Base-by-base conservation (phyloP, 2,113 vertebrate species). In the Lepisosteus osseus region DNA sequence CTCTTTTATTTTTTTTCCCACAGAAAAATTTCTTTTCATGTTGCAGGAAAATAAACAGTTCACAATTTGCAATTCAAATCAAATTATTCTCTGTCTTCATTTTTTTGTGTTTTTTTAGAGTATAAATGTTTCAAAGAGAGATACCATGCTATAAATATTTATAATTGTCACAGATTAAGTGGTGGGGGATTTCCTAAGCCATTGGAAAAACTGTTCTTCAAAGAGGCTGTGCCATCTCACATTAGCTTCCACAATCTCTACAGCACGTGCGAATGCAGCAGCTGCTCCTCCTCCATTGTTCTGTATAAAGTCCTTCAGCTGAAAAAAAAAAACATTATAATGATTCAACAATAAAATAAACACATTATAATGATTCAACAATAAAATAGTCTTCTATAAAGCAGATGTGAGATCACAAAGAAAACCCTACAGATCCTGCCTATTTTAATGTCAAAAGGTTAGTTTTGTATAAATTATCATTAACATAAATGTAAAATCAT, bases 181-280 rank as follows among this genome's bases (percentile, higher is more conserved):
- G 67, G 84, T 90, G 62, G 91, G 86, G 72, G 95, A 91, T 90
- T 96, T 97, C 75, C 93, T 92, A 71, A 98, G 87, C 97, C 97
- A 98, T 59, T 97, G 96, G 86, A 94, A 98, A 70, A 98, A 93
- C 83, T 95, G 94, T 71, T 95, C 94, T 77, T 95, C 93, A 80
- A 96, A 94, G 74, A 97, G 92, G 72, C 83, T 91, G 86, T 97
- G 95, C 97, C 97, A 99, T 75, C 88, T 89, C 56, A 99, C 97
- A 14, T 98, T 98, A 67, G 96, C 95, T 85, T 97, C 94, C 0
- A 99, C 97, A 1, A 97, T 96, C 90, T 98, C 97, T 81, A 98
- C 85, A 0, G 97, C 95, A 0, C 95, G 92, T 56, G 93, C 86
- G 82, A 97, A 92, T 4, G 95, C 95, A 56, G 94, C 90, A 54